Percentiles rank a stretch among this genome's conserved stretches.
phyloP scores from a whole-genome alignment of 2,888 invertebrate species.

The Catocala fraxini region DNA sequence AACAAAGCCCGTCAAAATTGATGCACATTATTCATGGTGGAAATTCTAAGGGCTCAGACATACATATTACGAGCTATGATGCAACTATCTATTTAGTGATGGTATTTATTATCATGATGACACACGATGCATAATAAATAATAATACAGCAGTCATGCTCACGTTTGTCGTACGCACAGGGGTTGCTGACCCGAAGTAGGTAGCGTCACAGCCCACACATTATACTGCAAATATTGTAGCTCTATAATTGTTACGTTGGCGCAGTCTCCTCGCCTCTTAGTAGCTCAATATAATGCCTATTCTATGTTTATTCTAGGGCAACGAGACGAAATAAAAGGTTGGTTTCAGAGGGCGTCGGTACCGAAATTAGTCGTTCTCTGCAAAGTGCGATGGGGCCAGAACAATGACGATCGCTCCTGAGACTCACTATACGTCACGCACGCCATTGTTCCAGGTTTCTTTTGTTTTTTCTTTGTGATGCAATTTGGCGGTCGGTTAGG shows the following conservation, averaged over 20 bases:
- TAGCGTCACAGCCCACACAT: constrained; percentile 38
- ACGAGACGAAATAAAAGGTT: constrained; percentile 9
- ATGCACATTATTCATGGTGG: constrained; percentile 82
- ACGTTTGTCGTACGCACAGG: constrained; percentile 24
- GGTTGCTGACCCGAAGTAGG: constrained; percentile 45
- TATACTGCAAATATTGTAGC: constrained; percentile 33
- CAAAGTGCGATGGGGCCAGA: constrained; percentile 62
- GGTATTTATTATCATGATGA: constrained; percentile 47
- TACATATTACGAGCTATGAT: constrained; percentile 37
- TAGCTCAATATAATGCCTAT: constrained; percentile 29
- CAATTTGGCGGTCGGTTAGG: constrained; percentile 64
- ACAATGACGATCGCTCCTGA: constrained; percentile 74
- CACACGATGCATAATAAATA: constrained; percentile 42
- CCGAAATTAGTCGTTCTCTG: constrained; percentile 59
- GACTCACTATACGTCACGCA: constrained; percentile 71
- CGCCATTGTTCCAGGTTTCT: constrained; percentile 70
- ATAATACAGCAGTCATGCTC: constrained; percentile 36
- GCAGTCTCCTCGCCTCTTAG: constrained; percentile 37
- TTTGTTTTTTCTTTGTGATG: constrained; percentile 72
- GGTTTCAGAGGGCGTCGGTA: constrained; percentile 49
- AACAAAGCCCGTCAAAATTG: constrained; percentile 69
- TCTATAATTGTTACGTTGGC: constrained; percentile 39
- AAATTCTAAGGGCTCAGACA: constrained; percentile 26
- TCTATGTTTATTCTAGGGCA: constrained; percentile 12
- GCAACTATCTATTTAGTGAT: constrained; percentile 48